These are phyloP conservation scores for Scaptomyza tumidula DNA, from an alignment of 2,888 invertebrate species.

Conservation along the genomic window DNA sequence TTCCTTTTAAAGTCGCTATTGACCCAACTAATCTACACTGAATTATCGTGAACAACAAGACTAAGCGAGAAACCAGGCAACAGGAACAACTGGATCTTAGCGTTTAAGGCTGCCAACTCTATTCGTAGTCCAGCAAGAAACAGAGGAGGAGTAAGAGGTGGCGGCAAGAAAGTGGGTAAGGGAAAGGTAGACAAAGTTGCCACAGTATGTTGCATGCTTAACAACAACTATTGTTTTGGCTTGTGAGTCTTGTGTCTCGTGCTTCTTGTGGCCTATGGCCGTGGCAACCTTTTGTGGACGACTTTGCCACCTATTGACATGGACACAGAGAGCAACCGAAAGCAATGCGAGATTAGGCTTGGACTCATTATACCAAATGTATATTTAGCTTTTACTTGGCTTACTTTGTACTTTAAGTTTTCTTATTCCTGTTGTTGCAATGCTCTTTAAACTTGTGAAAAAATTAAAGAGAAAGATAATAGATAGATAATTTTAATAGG, in stretches of 20 bases:
- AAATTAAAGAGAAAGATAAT: no score
- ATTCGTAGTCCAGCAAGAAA: slow-evolving; percentile 8
- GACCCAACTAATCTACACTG: slow-evolving; percentile 76
- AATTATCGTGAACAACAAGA: slow-evolving; percentile 59
- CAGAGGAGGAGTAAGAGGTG: background rate
- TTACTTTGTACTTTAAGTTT: background rate
- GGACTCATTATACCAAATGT: slow-evolving; percentile 63
- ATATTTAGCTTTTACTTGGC: slow-evolving; percentile 54
- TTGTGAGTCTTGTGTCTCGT: slow-evolving; percentile 19
- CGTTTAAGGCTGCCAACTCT: no score
- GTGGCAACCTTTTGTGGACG: slow-evolving; percentile 56
- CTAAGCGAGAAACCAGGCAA: background rate
- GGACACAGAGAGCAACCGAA: slow-evolving; percentile 3
- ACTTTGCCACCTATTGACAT: slow-evolving; percentile 63
- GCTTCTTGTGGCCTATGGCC: slow-evolving; percentile 55
- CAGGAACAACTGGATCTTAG: slow-evolving; percentile 22
- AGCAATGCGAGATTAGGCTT: background rate
- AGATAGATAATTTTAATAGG: no score
- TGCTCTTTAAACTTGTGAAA: slow-evolving; percentile 3
- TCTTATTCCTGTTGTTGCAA: background rate
- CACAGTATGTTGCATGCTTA: slow-evolving; percentile 45
- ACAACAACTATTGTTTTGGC: slow-evolving; percentile 65
- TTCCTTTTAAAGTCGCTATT: slow-evolving; percentile 69
- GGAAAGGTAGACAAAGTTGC: slow-evolving; percentile 10
- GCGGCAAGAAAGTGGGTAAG: background rate